Evolutionary conservation across 2,113 vertebrate species (phyloP).

Genomic region (Sinocyclocheilus anshuiensis): DNA sequence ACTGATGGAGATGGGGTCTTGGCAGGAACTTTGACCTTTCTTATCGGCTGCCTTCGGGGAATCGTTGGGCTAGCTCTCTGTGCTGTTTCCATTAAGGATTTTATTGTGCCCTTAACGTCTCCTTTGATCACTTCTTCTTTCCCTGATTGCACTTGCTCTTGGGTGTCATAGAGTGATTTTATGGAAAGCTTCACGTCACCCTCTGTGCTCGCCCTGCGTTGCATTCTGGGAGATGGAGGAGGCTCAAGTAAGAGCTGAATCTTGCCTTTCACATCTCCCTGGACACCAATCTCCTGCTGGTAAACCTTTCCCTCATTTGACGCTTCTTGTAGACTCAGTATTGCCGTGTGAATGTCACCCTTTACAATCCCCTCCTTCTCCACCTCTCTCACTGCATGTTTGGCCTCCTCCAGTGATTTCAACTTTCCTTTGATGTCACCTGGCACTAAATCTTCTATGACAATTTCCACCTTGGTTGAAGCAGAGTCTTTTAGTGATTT

Average conservation of each 20-base stretch:
- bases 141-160: conserved; percentile 70
- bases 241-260: conserved; percentile 78
- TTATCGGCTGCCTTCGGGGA: conserved; percentile 67
- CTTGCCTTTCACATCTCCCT: conserved; percentile 73
- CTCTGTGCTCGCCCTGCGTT: conserved; percentile 65
- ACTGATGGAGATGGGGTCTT: conserved; percentile 55
- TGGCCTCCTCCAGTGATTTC: conserved; percentile 80
- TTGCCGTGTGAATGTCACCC: conserved; percentile 71
- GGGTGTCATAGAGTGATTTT: conserved; percentile 72
- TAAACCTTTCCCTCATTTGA: conserved; percentile 70
- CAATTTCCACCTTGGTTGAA: conserved; percentile 74
- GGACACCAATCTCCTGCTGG: conserved; percentile 69
- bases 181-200: conserved; percentile 73
- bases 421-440: conserved; percentile 83
- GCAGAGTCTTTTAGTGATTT: conserved; percentile 83
- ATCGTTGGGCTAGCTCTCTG: conserved; percentile 74
- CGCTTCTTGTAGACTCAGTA: conserved; percentile 70
- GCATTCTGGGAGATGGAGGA: conserved; percentile 67
- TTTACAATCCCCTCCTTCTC: conserved; percentile 76
- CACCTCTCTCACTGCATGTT: conserved; percentile 72
- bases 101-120: conserved; percentile 77
- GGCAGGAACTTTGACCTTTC: conserved; percentile 70
- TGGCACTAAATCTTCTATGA: conserved; percentile 78
- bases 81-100: conserved; percentile 77
- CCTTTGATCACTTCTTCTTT: conserved; percentile 75